Percentiles rank a stretch among this genome's conserved stretches.
Evolutionary conservation across 2,113 vertebrate species (phyloP).

Genomic region (Sisor rabdophorus): DNA sequence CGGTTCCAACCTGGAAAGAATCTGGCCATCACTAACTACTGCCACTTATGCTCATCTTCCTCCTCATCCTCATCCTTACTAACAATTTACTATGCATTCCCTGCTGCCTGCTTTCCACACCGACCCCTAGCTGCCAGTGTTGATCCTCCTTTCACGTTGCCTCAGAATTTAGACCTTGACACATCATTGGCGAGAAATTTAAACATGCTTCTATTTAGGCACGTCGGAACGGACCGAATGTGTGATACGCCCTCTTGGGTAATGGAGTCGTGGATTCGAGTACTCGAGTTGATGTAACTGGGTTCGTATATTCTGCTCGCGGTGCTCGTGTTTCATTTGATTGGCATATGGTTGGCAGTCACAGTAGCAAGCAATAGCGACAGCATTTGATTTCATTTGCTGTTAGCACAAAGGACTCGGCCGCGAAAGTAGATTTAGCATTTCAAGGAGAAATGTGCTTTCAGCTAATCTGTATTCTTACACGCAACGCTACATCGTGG

Average conservation of each 20-base stretch:
- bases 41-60: constrained; percentile 33
- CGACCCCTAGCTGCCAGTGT: not conserved
- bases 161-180: constrained; percentile 12
- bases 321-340: constrained; percentile 32
- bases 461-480: not conserved
- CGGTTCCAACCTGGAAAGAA: constrained; percentile 24
- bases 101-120: constrained; percentile 7
- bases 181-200: constrained; percentile 9
- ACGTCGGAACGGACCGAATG: not conserved
- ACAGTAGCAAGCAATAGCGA: constrained; percentile 19
- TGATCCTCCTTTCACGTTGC: not conserved
- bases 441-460: constrained; percentile 33
- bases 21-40: constrained; percentile 41
- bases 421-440: constrained; percentile 5
- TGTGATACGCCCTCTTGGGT: not conserved
- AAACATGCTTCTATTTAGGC: constrained; percentile 7
- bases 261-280: constrained; percentile 2
- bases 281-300: not conserved
- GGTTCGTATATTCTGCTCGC: constrained; percentile 28
- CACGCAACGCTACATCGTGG: not conserved
- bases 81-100: constrained; percentile 61
- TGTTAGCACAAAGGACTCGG: constrained; percentile 5
- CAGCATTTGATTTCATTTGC: constrained; percentile 40
- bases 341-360: constrained; percentile 37
- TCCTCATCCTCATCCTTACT: constrained; percentile 51